phyloP scores from a whole-genome alignment of 1,140 invertebrate genomes.

The Lethocerus indicus region DNA sequence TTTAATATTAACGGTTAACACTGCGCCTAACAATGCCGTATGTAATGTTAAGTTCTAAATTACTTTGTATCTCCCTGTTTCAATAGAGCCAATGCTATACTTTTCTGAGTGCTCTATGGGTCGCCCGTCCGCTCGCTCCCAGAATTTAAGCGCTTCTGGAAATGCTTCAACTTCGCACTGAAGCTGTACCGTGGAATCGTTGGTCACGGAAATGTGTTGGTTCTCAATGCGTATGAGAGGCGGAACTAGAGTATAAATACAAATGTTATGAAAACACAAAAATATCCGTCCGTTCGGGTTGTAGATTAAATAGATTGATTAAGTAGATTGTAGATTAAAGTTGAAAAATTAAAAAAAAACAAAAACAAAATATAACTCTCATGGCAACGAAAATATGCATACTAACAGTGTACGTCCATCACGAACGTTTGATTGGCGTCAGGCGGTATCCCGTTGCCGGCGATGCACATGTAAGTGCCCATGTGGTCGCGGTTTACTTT shows the following conservation, averaged over 20 bases:
- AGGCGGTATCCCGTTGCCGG: slow-evolving; percentile 76
- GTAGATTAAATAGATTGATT: too few species aligned
- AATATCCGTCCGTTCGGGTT: too few species aligned
- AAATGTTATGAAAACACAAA: slow-evolving; percentile 3
- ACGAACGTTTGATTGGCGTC: slow-evolving; percentile 58
- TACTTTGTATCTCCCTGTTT: slow-evolving; percentile 35
- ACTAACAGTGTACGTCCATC: slow-evolving; percentile 78
- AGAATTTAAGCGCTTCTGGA: slow-evolving; percentile 68
- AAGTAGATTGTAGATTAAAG: too few species aligned
- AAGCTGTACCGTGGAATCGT: slow-evolving; percentile 46
- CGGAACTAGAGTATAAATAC: slow-evolving; percentile 41
- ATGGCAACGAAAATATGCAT: too few species aligned
- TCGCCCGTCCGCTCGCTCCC: slow-evolving; percentile 63
- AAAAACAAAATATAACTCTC: too few species aligned
- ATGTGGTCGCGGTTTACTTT: slow-evolving; percentile 69
- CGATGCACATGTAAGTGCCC: slow-evolving; percentile 69
- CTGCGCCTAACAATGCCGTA: too few species aligned
- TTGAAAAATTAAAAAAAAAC: too few species aligned
- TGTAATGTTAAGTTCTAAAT: too few species aligned
- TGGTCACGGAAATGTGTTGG: slow-evolving; percentile 49
- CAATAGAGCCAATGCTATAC: slow-evolving; percentile 42
- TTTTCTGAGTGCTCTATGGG: slow-evolving; percentile 38
- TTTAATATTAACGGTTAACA: not conserved
- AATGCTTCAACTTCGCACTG: slow-evolving; percentile 81
- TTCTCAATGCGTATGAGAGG: slow-evolving; percentile 63